These are phyloP conservation scores for Drosophila chauvacae DNA, from an alignment of 1,140 invertebrate species.

Conservation along the genomic window DNA sequence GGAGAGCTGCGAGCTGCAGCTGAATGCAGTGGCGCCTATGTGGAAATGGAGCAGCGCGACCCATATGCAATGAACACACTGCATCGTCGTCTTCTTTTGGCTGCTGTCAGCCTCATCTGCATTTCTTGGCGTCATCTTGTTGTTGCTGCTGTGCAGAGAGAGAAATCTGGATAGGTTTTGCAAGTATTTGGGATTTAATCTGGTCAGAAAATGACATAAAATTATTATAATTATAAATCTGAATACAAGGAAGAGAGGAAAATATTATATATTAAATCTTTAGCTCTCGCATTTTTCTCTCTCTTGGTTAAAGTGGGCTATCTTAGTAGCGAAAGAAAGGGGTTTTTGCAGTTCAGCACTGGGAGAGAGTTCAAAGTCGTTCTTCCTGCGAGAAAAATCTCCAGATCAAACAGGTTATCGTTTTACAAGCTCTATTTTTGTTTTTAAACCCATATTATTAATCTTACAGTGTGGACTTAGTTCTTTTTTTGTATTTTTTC, in stretches of 20 bases:
- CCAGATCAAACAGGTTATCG: too few relatives aligned
- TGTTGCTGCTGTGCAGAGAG: slow-evolving; percentile 14
- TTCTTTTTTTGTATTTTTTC: slow-evolving; percentile 18
- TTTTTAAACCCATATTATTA: neutral
- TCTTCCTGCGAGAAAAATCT: neutral
- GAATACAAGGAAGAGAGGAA: too few relatives aligned
- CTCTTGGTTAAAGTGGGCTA: too few relatives aligned
- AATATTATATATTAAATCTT: too few relatives aligned
- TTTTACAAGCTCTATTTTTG: neutral
- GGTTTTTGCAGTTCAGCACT: neutral
- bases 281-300: too few relatives aligned
- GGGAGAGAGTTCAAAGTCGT: neutral
- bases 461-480: neutral
- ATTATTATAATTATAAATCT: too few relatives aligned
- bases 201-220: neutral
- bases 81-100: slow-evolving; percentile 33
- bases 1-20: slow-evolving; percentile 18
- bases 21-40: slow-evolving; percentile 46
- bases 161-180: neutral
- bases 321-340: neutral
- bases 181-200: neutral
- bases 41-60: slow-evolving; percentile 78
- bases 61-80: slow-evolving; percentile 67
- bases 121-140: slow-evolving; percentile 73
- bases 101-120: slow-evolving; percentile 77